A percentile compares a stretch with the other conserved stretches of the same genome.
phyloP scores from a whole-genome alignment of 2,113 vertebrate genomes.

The Poicephalus gulielmi region DNA sequence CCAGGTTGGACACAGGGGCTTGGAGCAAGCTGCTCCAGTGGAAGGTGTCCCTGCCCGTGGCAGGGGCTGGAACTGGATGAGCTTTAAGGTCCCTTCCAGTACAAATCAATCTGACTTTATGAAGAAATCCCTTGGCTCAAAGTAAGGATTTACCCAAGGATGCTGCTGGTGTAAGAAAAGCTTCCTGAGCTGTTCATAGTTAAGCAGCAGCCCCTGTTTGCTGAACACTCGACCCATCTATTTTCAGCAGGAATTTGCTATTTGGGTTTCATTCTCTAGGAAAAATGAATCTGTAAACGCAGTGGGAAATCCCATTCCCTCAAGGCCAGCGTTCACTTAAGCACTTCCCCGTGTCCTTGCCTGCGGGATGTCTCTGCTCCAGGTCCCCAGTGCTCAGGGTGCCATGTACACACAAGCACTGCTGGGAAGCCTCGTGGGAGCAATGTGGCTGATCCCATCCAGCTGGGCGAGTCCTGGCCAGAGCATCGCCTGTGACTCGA shows the following conservation, averaged over 20 bases:
- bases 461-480: neutral
- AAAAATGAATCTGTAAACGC: neutral
- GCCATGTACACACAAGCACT: accelerated
- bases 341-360: neutral
- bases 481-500: accelerated
- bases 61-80: neutral
- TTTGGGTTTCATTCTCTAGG: neutral
- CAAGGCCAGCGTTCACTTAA: neutral
- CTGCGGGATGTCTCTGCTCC: accelerated
- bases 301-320: neutral
- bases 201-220: neutral
- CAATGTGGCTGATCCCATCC: neutral
- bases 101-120: neutral
- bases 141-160: neutral
- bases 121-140: neutral
- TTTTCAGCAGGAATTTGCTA: neutral
- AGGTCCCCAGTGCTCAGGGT: neutral
- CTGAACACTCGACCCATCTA: neutral
- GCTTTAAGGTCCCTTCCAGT: neutral
- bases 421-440: accelerated
- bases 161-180: accelerated
- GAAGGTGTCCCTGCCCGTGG: neutral
- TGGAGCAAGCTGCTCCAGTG: neutral
- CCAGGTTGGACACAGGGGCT: no score
- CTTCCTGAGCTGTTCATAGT: neutral